Evolutionary conservation across 1,140 invertebrate genomes (phyloP).

Genomic region (Cyclina sinensis): DNA sequence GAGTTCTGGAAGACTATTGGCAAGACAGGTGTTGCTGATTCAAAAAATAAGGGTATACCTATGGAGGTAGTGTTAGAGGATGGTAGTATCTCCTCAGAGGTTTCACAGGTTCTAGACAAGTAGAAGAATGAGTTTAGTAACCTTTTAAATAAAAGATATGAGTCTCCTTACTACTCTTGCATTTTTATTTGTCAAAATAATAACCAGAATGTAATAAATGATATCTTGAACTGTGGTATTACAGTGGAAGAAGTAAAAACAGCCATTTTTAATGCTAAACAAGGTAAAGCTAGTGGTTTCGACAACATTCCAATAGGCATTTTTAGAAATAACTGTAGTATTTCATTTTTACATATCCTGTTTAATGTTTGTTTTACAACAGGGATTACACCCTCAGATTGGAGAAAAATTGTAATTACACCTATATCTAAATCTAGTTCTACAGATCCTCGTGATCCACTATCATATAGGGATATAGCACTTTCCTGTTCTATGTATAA

Average conservation of each 20-base stretch:
- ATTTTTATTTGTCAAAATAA: not conserved
- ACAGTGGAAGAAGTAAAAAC: not conserved
- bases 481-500: not conserved
- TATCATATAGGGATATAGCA: slow-evolving; percentile 35
- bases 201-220: not conserved
- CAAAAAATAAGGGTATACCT: not conserved
- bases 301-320: not conserved
- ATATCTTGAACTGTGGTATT: no score
- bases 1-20: slow-evolving; percentile 37
- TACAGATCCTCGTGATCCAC: not conserved
- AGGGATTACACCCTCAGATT: not conserved
- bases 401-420: not conserved
- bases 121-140: slow-evolving; percentile 23
- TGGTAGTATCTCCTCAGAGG: not conserved
- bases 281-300: not conserved
- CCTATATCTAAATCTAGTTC: not conserved
- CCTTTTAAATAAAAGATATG: not conserved
- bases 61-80: slow-evolving; percentile 10
- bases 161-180: no score
- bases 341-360: not conserved
- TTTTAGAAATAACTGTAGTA: not conserved
- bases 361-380: not conserved
- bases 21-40: not conserved
- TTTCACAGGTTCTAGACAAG: not conserved
- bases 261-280: not conserved